Conservation (phyloP, 2,113 vertebrate genomes). For the pig (Sus scrofa) region T2T-Sscrofa CM000812.6:68104501-68105000, state of each 20-base stretch:
- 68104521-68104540: not conserved
- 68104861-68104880: constrained; percentile 49
- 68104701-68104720: not conserved
- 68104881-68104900: constrained; percentile 33
- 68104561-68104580: not conserved
- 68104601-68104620: not conserved
- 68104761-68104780: constrained; percentile 17
- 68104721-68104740: constrained; percentile 17
- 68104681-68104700: not conserved
- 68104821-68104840: constrained; percentile 32
- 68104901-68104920: constrained; percentile 41
- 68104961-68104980: not conserved
- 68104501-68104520: constrained; percentile 32
- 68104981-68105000: not conserved
- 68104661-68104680: not conserved
- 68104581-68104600: not conserved
- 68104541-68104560: not conserved
- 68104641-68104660: not conserved
- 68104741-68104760: not conserved
- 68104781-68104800: not conserved
- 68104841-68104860: not conserved
- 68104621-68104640: not conserved
- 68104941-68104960: constrained; percentile 11
- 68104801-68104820: constrained; percentile 22
- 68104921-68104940: constrained; percentile 19